These are phyloP conservation scores for Azorinus chamasolen DNA, from an alignment of 2,888 invertebrate genomes.

Conservation along the genomic window DNA sequence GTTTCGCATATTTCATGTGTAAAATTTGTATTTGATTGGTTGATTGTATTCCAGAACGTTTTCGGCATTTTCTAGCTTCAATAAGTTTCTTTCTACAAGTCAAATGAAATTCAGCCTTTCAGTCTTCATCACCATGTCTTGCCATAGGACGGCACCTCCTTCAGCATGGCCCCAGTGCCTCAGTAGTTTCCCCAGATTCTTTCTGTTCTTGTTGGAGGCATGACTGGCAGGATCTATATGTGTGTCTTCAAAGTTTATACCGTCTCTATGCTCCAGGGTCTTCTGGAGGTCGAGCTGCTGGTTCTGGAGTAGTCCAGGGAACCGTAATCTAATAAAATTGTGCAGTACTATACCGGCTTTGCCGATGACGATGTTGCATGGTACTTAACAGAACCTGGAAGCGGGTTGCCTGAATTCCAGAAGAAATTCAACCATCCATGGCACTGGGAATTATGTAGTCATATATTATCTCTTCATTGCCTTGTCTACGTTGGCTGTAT, in stretches of 20 bases:
- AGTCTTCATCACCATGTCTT: conserved; percentile 33
- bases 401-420: conserved; percentile 61
- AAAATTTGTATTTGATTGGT: too few relatives aligned
- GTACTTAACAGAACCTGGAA: conserved; percentile 60
- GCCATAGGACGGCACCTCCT: conserved; percentile 61
- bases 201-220: conserved; percentile 31
- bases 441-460: conserved; percentile 10
- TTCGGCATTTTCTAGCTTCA: too few relatives aligned
- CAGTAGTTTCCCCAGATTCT: conserved; percentile 50
- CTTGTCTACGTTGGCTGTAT: conserved; percentile 10
- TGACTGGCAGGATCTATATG: conserved; percentile 28
- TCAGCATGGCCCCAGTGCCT: conserved; percentile 44
- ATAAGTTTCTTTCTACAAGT: too few relatives aligned
- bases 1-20: too few relatives aligned
- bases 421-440: too few relatives aligned
- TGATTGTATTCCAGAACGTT: too few relatives aligned
- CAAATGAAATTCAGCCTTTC: too few relatives aligned
- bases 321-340: conserved; percentile 61
- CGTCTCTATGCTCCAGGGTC: conserved; percentile 61
- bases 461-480: conserved; percentile 4
- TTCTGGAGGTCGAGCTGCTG: conserved; percentile 52
- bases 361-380: conserved; percentile 45
- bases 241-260: conserved; percentile 45
- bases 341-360: conserved; percentile 54
- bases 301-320: conserved; percentile 51